phyloP scores from a whole-genome alignment of 2,113 vertebrate genomes.

The Bubo blakistoni region DNA sequence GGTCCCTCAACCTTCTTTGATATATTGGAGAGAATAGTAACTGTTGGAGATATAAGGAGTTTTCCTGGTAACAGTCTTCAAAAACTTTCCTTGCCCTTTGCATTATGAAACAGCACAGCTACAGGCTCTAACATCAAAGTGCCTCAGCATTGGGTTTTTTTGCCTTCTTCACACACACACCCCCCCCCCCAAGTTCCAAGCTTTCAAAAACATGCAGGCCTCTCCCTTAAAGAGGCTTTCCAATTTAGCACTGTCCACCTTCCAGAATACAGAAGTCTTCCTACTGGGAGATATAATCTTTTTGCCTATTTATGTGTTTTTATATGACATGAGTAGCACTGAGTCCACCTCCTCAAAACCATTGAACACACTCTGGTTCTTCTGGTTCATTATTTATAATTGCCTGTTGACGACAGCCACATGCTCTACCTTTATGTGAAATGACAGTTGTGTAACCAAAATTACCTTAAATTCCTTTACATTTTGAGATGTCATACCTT shows the following conservation, averaged over 20 bases:
- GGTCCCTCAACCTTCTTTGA: neutral
- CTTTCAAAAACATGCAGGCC: neutral
- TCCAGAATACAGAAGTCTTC: neutral
- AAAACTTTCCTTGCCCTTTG: neutral
- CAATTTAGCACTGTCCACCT: conserved; percentile 3
- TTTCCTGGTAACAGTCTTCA: neutral
- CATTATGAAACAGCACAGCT: neutral
- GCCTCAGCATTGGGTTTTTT: neutral
- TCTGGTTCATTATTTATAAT: neutral
- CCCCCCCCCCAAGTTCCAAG: neutral
- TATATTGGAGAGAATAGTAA: neutral
- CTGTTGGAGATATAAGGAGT: neutral
- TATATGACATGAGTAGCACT: neutral
- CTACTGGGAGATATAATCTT: neutral
- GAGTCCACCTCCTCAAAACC: neutral
- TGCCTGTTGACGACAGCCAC: neutral
- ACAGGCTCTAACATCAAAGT: neutral
- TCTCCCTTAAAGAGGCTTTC: neutral
- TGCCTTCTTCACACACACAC: fast-evolving
- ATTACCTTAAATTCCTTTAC: neutral
- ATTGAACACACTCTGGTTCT: neutral
- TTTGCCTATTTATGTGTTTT: conserved; percentile 12
- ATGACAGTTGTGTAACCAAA: neutral
- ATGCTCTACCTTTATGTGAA: neutral
- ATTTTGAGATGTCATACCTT: neutral